Evolutionary conservation across 2,113 vertebrate genomes (phyloP).

Genomic region (Craseonycteris thonglongyai): DNA sequence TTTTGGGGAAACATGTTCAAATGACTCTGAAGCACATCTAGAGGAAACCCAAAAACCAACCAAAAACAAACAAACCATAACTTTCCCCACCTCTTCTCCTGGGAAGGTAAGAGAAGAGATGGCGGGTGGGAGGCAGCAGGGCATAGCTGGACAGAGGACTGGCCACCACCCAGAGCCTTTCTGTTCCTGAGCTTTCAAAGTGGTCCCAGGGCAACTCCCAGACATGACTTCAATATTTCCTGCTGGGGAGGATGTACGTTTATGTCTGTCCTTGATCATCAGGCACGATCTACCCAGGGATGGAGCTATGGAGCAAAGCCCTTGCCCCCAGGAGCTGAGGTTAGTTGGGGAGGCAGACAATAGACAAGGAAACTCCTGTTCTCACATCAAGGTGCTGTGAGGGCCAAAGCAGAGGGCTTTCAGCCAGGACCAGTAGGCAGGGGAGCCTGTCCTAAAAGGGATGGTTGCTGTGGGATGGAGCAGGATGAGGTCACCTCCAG

Average conservation of each 20-base stretch:
- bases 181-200: neutral
- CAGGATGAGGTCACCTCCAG: neutral
- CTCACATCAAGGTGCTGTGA: neutral
- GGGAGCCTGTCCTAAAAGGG: fast-evolving
- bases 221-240: neutral
- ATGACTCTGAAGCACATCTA: neutral
- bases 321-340: no score
- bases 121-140: neutral
- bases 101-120: no score
- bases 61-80: neutral
- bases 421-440: neutral
- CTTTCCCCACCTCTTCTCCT: neutral
- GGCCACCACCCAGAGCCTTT: neutral
- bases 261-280: neutral
- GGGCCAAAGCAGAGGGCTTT: neutral
- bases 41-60: neutral
- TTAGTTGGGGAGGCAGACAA: neutral
- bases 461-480: fast-evolving
- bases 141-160: neutral
- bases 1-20: neutral
- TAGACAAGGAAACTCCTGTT: neutral
- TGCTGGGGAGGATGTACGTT: neutral
- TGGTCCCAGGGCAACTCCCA: neutral
- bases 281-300: fast-evolving
- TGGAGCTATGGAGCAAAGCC: no score